Conservation (phyloP, 2,113 vertebrate species). For the Nicator chloris region DNA sequence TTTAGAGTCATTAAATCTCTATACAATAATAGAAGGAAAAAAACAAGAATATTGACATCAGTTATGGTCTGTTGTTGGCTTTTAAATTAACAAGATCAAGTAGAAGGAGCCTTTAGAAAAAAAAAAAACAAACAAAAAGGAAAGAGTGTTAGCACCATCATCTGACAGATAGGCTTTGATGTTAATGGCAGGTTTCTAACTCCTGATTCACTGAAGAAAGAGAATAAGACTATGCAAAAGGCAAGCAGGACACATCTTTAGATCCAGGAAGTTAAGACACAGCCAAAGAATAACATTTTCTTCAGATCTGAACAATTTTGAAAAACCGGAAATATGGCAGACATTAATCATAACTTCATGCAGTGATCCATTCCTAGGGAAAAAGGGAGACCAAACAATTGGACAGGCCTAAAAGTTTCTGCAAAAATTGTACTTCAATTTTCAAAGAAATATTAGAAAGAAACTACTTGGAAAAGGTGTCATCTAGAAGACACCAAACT, state of each 20-base stretch:
- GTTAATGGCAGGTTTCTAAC: background rate
- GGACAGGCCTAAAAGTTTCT: background rate
- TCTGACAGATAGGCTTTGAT: background rate
- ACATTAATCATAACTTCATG: background rate
- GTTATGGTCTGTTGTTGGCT: background rate
- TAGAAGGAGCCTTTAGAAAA: background rate
- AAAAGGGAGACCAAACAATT: background rate
- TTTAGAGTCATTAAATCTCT: background rate
- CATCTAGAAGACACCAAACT: background rate
- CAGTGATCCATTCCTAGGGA: background rate
- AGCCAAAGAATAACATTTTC: accelerated
- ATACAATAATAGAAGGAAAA: background rate
- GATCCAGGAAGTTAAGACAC: background rate
- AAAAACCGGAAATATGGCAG: background rate
- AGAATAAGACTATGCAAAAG: background rate
- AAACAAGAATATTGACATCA: background rate
- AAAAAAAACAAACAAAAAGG: background rate
- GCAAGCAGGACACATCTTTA: background rate
- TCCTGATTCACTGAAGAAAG: background rate
- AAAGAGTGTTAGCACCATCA: background rate
- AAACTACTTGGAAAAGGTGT: background rate
- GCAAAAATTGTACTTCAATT: background rate
- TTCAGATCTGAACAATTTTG: background rate
- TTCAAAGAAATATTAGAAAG: background rate
- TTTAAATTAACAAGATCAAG: background rate